Percentiles rank a stretch among this genome's conserved stretches.
These are phyloP conservation scores for Pherbina coryleti DNA, from an alignment of 2,888 invertebrate genomes.

Conservation along the genomic window DNA sequence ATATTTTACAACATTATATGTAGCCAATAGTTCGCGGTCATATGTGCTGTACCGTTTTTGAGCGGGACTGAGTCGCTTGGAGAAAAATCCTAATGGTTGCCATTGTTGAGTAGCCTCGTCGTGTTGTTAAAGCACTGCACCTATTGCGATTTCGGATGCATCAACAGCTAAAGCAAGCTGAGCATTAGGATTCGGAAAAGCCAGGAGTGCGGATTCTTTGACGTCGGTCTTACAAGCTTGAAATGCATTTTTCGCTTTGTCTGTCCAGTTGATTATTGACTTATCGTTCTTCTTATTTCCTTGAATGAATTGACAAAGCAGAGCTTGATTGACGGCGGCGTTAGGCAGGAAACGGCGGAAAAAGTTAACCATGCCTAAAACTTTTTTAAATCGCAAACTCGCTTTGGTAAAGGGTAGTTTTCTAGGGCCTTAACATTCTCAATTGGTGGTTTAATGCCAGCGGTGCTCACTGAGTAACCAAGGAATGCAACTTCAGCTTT, in stretches of 20 bases:
- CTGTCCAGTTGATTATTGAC: not conserved
- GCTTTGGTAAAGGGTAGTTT: not conserved
- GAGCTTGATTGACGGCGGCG: not conserved
- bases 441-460: conserved; percentile 5
- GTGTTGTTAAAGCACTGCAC: conserved; percentile 62
- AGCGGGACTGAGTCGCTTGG: not conserved
- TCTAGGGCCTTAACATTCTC: conserved; percentile 14
- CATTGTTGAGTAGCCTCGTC: too few species aligned
- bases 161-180: conserved; percentile 20
- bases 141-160: conserved; percentile 60
- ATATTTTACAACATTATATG: not conserved
- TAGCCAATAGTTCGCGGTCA: conserved; percentile 9
- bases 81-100: not conserved
- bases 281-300: not conserved
- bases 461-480: conserved; percentile 8
- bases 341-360: conserved; percentile 16
- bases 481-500: not conserved
- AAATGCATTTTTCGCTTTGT: not conserved
- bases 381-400: not conserved
- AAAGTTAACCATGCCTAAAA: conserved; percentile 21
- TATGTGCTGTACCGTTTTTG: conserved; percentile 11
- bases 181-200: too few species aligned
- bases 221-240: too few species aligned
- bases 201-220: not conserved
- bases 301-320: not conserved